These are phyloP conservation scores for Rhimphoctona megacephalus DNA, from an alignment of 2,888 invertebrate genomes.

Conservation along the genomic window DNA sequence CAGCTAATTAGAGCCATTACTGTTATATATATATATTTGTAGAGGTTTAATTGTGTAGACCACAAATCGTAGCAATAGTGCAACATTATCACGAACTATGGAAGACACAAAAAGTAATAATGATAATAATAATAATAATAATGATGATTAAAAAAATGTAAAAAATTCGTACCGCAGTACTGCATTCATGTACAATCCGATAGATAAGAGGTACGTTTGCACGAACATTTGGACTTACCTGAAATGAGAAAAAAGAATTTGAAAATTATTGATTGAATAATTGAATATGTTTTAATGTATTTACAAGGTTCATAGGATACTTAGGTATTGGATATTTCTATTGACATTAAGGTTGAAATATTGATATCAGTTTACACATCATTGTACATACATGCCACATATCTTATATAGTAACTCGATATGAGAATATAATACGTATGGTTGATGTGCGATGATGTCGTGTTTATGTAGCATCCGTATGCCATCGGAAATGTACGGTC, in stretches of 20 bases:
- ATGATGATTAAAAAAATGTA: not conserved
- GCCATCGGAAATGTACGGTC: conserved; percentile 10
- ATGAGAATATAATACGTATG: not conserved
- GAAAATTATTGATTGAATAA: not conserved
- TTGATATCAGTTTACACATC: not conserved
- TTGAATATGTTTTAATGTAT: not conserved
- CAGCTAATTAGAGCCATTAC: conserved; percentile 53
- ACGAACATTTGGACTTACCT: conserved; percentile 63
- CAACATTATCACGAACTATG: conserved; percentile 48
- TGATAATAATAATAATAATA: not conserved
- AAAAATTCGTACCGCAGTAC: conserved; percentile 35
- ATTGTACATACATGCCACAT: not conserved
- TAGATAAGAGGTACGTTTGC: conserved; percentile 19
- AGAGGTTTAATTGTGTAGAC: not conserved
- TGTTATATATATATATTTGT: not conserved
- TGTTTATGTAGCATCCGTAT: not conserved
- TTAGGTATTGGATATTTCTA: no score
- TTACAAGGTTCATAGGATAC: not conserved
- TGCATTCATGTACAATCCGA: not conserved
- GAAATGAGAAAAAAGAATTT: conserved; percentile 32
- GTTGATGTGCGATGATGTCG: not conserved
- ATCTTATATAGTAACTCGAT: not conserved
- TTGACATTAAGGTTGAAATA: not conserved
- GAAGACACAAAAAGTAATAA: not conserved
- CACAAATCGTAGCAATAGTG: conserved; percentile 35